Percentiles rank a stretch among this genome's conserved stretches.
phyloP scores from a whole-genome alignment of 2,888 invertebrate genomes.

The Gibbula magus region DNA sequence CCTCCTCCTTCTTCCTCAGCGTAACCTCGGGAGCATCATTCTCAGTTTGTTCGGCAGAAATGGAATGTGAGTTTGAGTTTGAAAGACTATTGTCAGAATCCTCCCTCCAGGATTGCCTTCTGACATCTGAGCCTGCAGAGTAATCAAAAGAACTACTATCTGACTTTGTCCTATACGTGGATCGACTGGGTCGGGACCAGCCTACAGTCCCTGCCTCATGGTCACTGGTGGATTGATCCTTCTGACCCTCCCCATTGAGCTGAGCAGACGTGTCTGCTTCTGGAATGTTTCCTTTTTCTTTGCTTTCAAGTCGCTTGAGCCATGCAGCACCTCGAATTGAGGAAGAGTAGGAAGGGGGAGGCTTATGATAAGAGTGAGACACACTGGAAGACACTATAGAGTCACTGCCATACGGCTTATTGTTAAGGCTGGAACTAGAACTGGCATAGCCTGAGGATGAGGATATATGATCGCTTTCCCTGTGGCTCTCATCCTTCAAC shows the following conservation, averaged over 20 bases:
- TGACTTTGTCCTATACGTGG: neutral
- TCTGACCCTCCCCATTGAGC: slow-evolving; percentile 13
- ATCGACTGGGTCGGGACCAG: neutral
- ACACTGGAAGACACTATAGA: slow-evolving; percentile 12
- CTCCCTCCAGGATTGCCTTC: neutral
- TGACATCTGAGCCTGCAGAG: neutral
- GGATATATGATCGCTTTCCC: neutral
- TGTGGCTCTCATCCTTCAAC: neutral
- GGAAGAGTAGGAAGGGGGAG: slow-evolving; percentile 8
- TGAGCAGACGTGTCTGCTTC: neutral
- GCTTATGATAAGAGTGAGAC: slow-evolving; percentile 11
- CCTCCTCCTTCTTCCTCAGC: slow-evolving; percentile 34
- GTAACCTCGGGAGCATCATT: slow-evolving; percentile 24
- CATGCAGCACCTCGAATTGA: slow-evolving; percentile 13
- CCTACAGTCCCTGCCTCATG: neutral
- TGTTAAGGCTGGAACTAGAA: neutral
- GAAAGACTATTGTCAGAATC: slow-evolving; percentile 21
- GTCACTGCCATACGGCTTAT: neutral
- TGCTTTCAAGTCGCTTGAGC: slow-evolving; percentile 13
- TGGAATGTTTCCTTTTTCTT: slow-evolving; percentile 11
- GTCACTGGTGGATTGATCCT: neutral
- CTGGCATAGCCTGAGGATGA: neutral
- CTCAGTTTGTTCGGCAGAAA: slow-evolving; percentile 7
- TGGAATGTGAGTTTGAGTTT: slow-evolving; percentile 9
- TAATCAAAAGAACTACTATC: neutral